phyloP scores from a whole-genome alignment of 1,140 invertebrate genomes.

The Dolichoris vasculosae region DNA sequence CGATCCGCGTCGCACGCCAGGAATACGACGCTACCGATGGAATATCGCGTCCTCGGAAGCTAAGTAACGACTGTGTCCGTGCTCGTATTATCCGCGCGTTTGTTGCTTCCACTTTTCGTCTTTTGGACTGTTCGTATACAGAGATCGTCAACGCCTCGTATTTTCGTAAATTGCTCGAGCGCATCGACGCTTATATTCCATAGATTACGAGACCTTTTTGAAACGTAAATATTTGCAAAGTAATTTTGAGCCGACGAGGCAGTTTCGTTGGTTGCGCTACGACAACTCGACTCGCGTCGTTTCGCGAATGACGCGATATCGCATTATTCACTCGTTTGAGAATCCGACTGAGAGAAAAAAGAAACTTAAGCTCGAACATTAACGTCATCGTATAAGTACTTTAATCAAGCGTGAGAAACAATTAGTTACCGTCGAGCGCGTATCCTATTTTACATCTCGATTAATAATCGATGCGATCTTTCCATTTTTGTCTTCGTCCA shows the following conservation, averaged over 20 bases:
- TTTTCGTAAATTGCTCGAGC: background rate
- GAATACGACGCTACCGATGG: background rate
- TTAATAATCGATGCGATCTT: background rate
- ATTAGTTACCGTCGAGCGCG: background rate
- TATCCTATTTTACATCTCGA: background rate
- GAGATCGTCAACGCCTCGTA: background rate
- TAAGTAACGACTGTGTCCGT: too few species aligned
- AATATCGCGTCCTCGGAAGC: too few species aligned
- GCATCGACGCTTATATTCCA: too few species aligned
- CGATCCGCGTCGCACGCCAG: background rate
- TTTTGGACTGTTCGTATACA: too few species aligned
- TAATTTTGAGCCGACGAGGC: background rate
- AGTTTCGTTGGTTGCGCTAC: background rate
- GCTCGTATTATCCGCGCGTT: too few species aligned
- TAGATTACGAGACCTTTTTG: background rate
- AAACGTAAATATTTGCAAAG: constrained; percentile 5
- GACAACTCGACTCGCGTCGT: background rate
- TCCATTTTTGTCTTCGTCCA: background rate
- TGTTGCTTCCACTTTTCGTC: background rate
- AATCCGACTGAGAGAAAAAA: background rate
- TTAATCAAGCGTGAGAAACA: background rate
- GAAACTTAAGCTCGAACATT: background rate
- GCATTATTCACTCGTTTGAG: background rate
- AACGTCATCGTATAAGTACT: background rate
- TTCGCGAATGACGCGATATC: background rate